Evolutionary conservation across 2,113 vertebrate genomes (phyloP).

Genomic region (Corydoras maculifer): DNA sequence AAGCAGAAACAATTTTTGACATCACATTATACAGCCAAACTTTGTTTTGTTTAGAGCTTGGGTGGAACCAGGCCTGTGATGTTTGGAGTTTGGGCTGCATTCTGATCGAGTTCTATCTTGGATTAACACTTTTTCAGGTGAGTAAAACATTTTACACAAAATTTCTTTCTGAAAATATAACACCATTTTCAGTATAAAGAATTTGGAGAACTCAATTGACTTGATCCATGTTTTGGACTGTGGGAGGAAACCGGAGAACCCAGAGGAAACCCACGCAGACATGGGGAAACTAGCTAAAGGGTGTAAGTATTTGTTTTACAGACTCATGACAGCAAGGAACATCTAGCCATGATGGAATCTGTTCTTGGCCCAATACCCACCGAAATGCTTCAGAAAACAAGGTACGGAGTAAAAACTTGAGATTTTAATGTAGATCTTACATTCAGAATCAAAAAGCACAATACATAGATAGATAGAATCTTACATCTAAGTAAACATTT

Average conservation of each 20-base stretch:
- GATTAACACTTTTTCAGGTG: slow-evolving; percentile 92
- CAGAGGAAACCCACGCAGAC: too few species aligned
- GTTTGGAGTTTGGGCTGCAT: slow-evolving; percentile 96
- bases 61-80: slow-evolving; percentile 91
- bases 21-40: slow-evolving; percentile 33
- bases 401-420: slow-evolving; percentile 52
- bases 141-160: slow-evolving; percentile 17
- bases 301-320: slow-evolving; percentile 46
- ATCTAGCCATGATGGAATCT: slow-evolving; percentile 96
- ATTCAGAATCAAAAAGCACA: too few species aligned
- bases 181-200: too few species aligned
- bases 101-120: slow-evolving; percentile 91
- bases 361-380: slow-evolving; percentile 85
- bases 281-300: background rate
- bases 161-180: too few species aligned
- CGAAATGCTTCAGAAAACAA: slow-evolving; percentile 88
- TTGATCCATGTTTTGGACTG: too few species aligned
- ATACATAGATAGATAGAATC: background rate
- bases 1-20: too few species aligned
- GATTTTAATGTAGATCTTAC: background rate
- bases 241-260: too few species aligned
- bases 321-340: slow-evolving; percentile 96
- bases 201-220: too few species aligned
- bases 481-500: background rate
- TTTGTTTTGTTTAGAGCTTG: slow-evolving; percentile 67